Evolutionary conservation across 2,888 invertebrate species (phyloP).

Genomic region (Belgica antarctica): DNA sequence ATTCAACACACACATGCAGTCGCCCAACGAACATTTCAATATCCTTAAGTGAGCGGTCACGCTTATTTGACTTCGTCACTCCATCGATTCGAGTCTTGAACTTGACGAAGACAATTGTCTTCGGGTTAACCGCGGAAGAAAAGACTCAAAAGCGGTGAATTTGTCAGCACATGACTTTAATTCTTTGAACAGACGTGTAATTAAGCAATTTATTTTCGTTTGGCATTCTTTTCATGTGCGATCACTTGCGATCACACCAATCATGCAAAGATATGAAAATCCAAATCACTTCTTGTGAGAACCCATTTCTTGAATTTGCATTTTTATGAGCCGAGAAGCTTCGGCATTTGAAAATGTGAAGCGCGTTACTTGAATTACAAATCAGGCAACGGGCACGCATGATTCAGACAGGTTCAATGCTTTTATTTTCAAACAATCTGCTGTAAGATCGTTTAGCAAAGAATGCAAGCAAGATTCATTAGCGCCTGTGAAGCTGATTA

Average conservation of each 20-base stretch:
- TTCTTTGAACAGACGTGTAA: constrained; percentile 39
- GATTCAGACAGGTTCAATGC: neutral
- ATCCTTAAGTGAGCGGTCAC: constrained; percentile 29
- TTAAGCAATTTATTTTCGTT: constrained; percentile 28
- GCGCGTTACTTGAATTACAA: constrained; percentile 4
- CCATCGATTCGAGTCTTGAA: neutral
- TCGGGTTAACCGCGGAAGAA: constrained; percentile 7
- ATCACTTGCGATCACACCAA: constrained; percentile 7
- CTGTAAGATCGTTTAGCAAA: no score
- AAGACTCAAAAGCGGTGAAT: neutral
- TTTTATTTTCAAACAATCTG: no score
- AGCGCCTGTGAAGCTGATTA: no score
- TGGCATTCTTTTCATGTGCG: constrained; percentile 20
- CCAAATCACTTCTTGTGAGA: constrained; percentile 15
- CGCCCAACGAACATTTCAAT: neutral
- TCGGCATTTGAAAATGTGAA: no score
- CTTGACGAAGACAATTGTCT: neutral
- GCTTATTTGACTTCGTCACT: constrained; percentile 34
- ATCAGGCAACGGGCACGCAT: neutral
- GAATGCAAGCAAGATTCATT: no score
- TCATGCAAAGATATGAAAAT: neutral
- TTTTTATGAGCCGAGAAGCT: neutral
- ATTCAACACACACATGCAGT: neutral
- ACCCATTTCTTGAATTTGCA: neutral
- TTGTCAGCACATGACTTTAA: constrained; percentile 8